phyloP scores from a whole-genome alignment of 2,113 vertebrate species.

The Glaucomys volans region DNA sequence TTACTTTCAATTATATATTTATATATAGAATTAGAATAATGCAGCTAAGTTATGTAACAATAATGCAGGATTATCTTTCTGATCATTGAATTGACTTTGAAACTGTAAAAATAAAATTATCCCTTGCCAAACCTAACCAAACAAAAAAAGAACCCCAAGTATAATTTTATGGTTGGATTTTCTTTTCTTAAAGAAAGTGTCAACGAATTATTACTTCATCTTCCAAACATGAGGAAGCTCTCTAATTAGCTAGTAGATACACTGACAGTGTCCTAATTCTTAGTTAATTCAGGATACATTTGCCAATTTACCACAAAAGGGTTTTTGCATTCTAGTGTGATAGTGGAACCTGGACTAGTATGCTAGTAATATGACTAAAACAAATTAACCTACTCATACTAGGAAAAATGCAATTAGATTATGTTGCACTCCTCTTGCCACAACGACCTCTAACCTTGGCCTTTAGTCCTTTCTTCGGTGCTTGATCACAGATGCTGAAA shows the following conservation, averaged over 20 bases:
- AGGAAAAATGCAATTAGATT: not conserved
- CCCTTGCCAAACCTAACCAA: not conserved
- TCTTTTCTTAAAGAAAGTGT: slow-evolving; percentile 11
- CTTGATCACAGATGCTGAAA: not conserved
- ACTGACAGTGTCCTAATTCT: not conserved
- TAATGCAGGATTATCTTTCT: slow-evolving; percentile 10
- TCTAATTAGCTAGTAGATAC: not conserved
- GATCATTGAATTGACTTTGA: slow-evolving; percentile 2
- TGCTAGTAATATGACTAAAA: not conserved
- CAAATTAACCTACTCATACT: not conserved
- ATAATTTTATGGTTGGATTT: not conserved
- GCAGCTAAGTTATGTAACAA: not conserved
- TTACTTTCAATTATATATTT: not conserved
- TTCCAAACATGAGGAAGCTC: not conserved
- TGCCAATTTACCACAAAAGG: not conserved
- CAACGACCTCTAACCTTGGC: not conserved
- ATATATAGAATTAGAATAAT: slow-evolving; percentile 23
- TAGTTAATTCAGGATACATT: slow-evolving; percentile 25
- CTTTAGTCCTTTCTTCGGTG: not conserved
- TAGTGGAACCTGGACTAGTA: not conserved
- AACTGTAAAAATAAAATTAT: not conserved
- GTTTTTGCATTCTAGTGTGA: slow-evolving; percentile 37
- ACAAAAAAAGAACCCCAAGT: not conserved
- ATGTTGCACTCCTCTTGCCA: not conserved
- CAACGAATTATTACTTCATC: not conserved